Evolutionary conservation across 2,113 vertebrate genomes (phyloP).

Genomic region (Lampris incognitus): DNA sequence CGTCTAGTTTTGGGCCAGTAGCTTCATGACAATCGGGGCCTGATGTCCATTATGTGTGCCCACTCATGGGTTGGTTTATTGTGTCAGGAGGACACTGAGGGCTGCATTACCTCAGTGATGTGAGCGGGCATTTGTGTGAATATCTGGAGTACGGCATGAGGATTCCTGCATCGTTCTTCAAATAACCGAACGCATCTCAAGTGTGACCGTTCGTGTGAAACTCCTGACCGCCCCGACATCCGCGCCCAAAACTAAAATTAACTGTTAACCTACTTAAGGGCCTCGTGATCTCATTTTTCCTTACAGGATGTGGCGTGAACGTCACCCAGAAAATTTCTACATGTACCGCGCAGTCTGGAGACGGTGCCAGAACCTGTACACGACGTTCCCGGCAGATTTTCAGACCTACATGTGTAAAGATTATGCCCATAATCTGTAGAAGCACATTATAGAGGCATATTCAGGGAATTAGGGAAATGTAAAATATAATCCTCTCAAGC

Average conservation of each 20-base stretch:
- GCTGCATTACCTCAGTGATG: too few species aligned
- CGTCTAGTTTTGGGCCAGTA: too few species aligned
- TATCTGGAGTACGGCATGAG: too few species aligned
- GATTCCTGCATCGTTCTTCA: too few species aligned
- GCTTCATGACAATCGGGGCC: too few species aligned
- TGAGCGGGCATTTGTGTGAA: too few species aligned
- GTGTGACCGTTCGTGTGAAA: too few species aligned
- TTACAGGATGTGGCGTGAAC: conserved; percentile 9
- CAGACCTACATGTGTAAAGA: conserved; percentile 50
- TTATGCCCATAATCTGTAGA: conserved; percentile 59
- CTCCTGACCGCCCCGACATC: too few species aligned
- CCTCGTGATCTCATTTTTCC: neutral
- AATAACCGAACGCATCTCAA: too few species aligned
- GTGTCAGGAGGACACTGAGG: too few species aligned
- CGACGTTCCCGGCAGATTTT: conserved; percentile 16
- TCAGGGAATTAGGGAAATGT: conserved; percentile 60
- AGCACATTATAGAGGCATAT: conserved; percentile 41
- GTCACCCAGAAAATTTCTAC: conserved; percentile 3
- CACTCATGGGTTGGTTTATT: too few species aligned
- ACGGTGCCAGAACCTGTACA: conserved; percentile 16
- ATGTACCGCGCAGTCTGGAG: conserved; percentile 16
- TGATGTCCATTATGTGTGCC: too few species aligned
- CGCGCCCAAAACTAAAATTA: neutral
- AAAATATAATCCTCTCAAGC: conserved; percentile 62
- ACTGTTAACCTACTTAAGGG: conserved; percentile 15